Conservation (phyloP, 2,113 vertebrate species). For the Todiramphus chloris region DNA sequence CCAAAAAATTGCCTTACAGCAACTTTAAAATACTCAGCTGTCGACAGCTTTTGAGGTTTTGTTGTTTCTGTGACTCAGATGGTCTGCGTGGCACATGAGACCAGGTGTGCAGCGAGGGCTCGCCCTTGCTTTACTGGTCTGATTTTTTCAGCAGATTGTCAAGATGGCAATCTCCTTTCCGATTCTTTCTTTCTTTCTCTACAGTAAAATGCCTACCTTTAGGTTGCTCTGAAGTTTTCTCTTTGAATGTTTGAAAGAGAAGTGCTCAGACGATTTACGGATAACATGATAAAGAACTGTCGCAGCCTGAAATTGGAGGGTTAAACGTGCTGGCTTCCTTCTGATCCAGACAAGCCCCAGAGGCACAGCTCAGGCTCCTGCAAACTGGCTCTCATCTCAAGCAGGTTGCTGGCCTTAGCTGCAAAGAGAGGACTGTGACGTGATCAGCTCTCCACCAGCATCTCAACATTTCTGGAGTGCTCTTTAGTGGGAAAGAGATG, state of each 20-base stretch:
- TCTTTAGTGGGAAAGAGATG: not conserved
- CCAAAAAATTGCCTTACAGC: not conserved
- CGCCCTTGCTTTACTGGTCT: not conserved
- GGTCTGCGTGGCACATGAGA: not conserved
- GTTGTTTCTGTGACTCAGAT: slow-evolving; percentile 9
- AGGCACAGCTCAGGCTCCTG: not conserved
- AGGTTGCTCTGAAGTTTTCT: slow-evolving; percentile 1
- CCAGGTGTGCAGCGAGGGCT: not conserved
- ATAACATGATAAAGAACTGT: not conserved
- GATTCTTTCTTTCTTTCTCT: not conserved
- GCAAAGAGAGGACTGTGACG: not conserved
- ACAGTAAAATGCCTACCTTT: not conserved
- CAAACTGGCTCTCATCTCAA: not conserved
- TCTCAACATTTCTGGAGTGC: not conserved
- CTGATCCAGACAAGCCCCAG: not conserved
- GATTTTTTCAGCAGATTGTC: not conserved
- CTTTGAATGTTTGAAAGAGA: not conserved
- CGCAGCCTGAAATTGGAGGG: not conserved
- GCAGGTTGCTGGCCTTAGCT: not conserved
- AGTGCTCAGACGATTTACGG: not conserved
- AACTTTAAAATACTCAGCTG: not conserved
- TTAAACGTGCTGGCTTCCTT: not conserved
- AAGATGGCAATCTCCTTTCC: not conserved
- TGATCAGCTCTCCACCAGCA: not conserved
- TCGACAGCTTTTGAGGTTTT: not conserved